phyloP scores from a whole-genome alignment of 2,888 invertebrate species.

The Drosophila mercatorum region DNA sequence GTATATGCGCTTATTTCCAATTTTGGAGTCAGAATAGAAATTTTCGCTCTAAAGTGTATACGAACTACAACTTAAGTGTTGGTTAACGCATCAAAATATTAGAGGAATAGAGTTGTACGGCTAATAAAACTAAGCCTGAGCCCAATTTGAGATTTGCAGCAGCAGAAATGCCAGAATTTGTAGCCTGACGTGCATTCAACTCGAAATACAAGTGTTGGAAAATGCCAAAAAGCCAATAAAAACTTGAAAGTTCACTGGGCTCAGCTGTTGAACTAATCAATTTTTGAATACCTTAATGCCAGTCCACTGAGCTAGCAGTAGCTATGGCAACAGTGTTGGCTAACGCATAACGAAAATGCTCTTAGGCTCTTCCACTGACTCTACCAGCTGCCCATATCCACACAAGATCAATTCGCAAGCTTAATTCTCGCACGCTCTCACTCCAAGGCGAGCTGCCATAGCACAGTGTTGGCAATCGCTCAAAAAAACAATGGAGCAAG shows the following conservation, averaged over 20 bases:
- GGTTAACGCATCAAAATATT: background rate
- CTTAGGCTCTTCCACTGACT: background rate
- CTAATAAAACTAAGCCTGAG: background rate
- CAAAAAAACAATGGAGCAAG: background rate
- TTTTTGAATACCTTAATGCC: background rate
- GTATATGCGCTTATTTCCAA: background rate
- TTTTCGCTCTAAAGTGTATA: too few relatives aligned
- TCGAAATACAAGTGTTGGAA: background rate
- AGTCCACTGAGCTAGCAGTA: background rate
- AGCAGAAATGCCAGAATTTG: background rate
- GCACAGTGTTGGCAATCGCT: slow-evolving; percentile 15
- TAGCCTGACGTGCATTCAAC: too few relatives aligned
- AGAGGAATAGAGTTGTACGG: background rate
- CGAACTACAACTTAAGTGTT: background rate
- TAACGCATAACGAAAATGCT: background rate
- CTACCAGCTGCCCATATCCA: too few relatives aligned
- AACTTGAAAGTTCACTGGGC: background rate
- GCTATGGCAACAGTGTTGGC: background rate
- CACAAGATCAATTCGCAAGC: background rate
- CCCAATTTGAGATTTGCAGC: background rate
- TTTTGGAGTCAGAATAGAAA: background rate
- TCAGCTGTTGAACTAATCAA: background rate
- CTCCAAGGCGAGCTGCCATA: background rate
- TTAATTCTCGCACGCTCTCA: background rate
- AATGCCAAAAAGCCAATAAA: background rate